Evolutionary conservation across 2,888 invertebrate genomes (phyloP).

Genomic region (Didymodactylos carnosus): DNA sequence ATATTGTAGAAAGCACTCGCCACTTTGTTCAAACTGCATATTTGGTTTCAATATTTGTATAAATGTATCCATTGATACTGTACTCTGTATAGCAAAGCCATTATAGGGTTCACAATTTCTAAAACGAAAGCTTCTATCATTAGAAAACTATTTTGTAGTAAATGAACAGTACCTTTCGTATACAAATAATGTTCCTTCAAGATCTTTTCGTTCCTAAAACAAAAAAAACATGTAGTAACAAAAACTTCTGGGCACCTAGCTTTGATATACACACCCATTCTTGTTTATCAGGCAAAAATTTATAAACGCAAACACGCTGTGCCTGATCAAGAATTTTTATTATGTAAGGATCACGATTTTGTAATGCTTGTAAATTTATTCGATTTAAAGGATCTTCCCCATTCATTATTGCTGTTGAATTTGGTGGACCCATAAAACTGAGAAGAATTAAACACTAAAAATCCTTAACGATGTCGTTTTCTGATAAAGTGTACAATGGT

Average conservation of each 20-base stretch:
- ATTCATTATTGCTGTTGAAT: no score
- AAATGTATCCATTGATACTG: background rate
- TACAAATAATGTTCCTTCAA: background rate
- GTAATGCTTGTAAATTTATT: slow-evolving; percentile 13
- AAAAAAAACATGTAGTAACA: background rate
- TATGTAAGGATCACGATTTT: slow-evolving; percentile 13
- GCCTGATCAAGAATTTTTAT: slow-evolving; percentile 11
- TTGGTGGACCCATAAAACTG: no score
- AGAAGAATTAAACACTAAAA: no score
- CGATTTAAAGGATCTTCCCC: background rate
- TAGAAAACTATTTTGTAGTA: background rate
- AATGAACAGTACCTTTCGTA: background rate
- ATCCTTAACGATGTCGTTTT: no score
- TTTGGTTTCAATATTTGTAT: background rate
- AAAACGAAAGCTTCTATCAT: background rate
- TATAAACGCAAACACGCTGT: slow-evolving; percentile 11
- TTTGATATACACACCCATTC: background rate
- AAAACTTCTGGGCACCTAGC: background rate
- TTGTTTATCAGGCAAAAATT: slow-evolving; percentile 13
- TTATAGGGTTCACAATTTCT: background rate
- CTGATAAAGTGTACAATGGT: no score
- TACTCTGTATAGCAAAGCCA: background rate
- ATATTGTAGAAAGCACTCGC: background rate
- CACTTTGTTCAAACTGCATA: background rate
- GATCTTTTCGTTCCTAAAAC: background rate